phyloP scores from a whole-genome alignment of 2,113 vertebrate species.

The Dicerorhinus sumatrensis region DNA sequence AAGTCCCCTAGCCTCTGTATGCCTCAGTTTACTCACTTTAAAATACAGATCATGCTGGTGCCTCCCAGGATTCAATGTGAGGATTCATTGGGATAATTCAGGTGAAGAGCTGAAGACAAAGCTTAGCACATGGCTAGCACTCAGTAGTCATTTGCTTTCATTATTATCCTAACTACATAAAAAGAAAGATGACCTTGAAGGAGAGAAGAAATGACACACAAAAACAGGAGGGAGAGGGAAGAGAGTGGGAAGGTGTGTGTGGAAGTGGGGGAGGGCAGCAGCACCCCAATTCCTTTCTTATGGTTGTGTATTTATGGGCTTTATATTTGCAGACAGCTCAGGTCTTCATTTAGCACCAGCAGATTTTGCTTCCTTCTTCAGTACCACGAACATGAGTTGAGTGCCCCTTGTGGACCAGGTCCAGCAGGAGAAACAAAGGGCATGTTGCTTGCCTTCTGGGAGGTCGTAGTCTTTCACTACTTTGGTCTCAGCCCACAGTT shows the following conservation, averaged over 20 bases:
- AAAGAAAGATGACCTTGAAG: neutral
- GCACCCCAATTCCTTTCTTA: neutral
- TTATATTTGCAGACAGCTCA: neutral
- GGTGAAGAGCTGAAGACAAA: neutral
- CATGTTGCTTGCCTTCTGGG: neutral
- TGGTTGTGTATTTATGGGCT: neutral
- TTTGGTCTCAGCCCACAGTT: neutral
- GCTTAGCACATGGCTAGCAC: neutral
- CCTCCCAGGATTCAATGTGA: too few relatives aligned
- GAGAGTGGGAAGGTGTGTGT: too few relatives aligned
- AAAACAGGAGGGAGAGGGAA: neutral
- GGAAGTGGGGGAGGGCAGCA: neutral
- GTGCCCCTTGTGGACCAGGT: neutral
- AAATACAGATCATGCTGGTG: neutral
- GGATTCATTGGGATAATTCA: neutral
- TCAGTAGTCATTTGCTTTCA: neutral
- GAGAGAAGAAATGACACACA: neutral
- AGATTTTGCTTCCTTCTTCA: neutral
- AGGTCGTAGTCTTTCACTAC: neutral
- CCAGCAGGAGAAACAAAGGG: neutral
- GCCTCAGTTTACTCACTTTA: neutral
- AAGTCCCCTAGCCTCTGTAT: neutral
- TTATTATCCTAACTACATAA: neutral
- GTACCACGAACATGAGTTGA: neutral
- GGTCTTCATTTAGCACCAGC: neutral